phyloP scores from a whole-genome alignment of 2,888 invertebrate genomes.

The Cryptus viduatorius region DNA sequence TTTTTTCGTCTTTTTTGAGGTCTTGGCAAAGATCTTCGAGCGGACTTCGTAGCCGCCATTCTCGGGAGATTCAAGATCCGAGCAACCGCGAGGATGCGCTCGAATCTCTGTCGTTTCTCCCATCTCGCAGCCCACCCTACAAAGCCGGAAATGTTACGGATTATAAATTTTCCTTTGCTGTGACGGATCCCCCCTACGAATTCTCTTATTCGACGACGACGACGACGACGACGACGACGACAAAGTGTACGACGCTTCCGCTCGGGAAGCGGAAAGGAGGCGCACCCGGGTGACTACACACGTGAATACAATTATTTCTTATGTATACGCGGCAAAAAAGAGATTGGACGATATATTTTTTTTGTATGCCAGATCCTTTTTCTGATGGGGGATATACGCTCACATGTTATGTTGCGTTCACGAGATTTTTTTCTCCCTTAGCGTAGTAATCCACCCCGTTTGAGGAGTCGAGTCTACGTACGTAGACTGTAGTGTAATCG shows the following conservation, averaged over 20 bases:
- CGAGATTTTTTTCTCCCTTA: conserved; percentile 57
- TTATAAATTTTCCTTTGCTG: conserved; percentile 75
- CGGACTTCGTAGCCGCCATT: conserved; percentile 26
- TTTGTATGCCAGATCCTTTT: conserved; percentile 17
- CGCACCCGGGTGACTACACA: conserved; percentile 61
- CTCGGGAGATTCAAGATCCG: conserved; percentile 7
- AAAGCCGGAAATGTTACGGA: conserved; percentile 79
- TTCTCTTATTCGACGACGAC: conserved; percentile 51
- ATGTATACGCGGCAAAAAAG: neutral
- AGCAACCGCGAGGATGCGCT: conserved; percentile 1
- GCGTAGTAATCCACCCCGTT: conserved; percentile 55
- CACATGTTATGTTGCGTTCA: conserved; percentile 71
- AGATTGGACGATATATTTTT: neutral
- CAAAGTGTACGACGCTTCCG: conserved; percentile 30
- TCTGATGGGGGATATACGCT: conserved; percentile 43
- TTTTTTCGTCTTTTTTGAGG: neutral
- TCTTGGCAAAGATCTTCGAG: conserved; percentile 16
- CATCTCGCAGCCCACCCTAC: conserved; percentile 23
- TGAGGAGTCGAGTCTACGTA: conserved; percentile 45
- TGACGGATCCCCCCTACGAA: conserved; percentile 59
- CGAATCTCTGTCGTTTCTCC: conserved; percentile 12
- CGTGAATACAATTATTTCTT: conserved; percentile 76
- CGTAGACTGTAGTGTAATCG: conserved; percentile 41
- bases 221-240: conserved; percentile 38
- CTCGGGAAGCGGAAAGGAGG: conserved; percentile 29